Evolutionary conservation across 2,797 vertebrate genomes (phyloP).

Genomic region (Falco columbarius): DNA sequence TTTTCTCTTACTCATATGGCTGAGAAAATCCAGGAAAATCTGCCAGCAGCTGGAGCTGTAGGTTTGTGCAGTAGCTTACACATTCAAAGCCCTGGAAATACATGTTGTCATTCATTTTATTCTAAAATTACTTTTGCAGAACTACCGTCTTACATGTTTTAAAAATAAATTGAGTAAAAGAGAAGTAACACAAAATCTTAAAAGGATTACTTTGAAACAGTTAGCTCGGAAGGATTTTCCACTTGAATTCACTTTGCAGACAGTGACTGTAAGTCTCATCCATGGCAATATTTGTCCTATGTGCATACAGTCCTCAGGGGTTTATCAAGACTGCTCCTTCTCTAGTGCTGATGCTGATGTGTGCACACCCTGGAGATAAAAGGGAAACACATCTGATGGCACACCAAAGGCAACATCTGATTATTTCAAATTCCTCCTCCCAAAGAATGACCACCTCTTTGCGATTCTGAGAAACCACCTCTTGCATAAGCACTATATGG

Average conservation of each 20-base stretch:
- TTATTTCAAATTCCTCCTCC: background rate
- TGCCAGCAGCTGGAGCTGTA: constrained; percentile 17
- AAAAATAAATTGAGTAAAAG: background rate
- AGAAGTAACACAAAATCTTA: background rate
- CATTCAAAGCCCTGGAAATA: background rate
- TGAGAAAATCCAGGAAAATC: background rate
- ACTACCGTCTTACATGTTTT: background rate
- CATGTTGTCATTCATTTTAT: background rate
- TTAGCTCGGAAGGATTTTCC: background rate
- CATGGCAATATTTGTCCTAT: background rate
- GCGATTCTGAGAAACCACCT: background rate
- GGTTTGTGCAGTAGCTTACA: background rate
- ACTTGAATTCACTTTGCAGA: background rate
- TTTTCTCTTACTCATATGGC: background rate
- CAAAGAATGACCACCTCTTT: background rate
- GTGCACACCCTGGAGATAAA: background rate
- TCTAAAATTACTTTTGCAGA: background rate
- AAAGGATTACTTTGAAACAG: background rate
- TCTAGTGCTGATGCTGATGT: rapidly evolving
- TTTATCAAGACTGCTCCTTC: background rate
- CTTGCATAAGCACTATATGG: background rate
- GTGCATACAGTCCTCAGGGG: background rate
- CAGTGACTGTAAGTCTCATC: background rate
- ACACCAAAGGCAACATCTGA: background rate
- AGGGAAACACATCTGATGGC: background rate